These are phyloP conservation scores for Tromatobia lineatoria DNA, from an alignment of 2,888 invertebrate species.

Conservation along the genomic window DNA sequence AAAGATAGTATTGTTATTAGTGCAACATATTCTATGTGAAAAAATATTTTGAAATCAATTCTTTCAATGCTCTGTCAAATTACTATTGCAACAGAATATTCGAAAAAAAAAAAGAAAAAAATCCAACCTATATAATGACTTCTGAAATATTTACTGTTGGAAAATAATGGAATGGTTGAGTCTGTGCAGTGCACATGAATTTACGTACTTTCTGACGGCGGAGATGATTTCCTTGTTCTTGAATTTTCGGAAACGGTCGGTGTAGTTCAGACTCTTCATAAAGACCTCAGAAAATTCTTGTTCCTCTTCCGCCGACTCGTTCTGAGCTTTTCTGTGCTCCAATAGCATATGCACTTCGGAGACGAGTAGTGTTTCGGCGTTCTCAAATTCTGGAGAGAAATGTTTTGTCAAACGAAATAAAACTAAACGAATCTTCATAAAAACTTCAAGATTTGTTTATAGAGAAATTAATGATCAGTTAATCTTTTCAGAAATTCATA, in stretches of 20 bases:
- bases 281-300: conserved; percentile 99
- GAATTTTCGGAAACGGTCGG: conserved; percentile 98
- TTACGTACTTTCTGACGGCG: conserved; percentile 95
- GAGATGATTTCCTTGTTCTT: conserved; percentile 99
- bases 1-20: too few relatives aligned
- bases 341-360: conserved; percentile 98
- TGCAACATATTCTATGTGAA: too few relatives aligned
- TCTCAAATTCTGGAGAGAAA: conserved; percentile 94
- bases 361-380: conserved; percentile 98
- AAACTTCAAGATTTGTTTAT: background rate
- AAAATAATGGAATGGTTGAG: too few relatives aligned
- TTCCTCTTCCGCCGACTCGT: conserved; percentile 99
- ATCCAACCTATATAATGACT: too few relatives aligned
- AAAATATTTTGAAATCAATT: too few relatives aligned
- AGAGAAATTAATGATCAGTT: background rate
- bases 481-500: background rate
- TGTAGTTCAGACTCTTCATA: conserved; percentile 98
- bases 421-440: background rate
- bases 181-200: background rate
- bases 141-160: too few relatives aligned
- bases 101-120: too few relatives aligned
- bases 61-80: too few relatives aligned
- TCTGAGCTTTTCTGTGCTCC: conserved; percentile 98
- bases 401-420: conserved; percentile 24
- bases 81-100: too few relatives aligned